Conservation (phyloP, 2,113 vertebrate species). For the Vidua chalybeata region DNA sequence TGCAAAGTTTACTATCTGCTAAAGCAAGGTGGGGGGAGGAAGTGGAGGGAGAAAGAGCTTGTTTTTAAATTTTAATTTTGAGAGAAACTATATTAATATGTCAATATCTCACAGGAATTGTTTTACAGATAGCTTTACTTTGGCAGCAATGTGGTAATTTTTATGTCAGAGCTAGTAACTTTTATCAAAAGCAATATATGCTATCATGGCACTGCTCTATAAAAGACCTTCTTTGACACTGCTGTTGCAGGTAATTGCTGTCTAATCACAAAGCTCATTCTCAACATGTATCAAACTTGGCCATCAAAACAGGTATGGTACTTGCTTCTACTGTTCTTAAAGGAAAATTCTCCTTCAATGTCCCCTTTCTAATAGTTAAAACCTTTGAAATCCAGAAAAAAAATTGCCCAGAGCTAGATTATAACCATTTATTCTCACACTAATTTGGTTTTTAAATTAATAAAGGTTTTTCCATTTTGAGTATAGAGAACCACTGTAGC, state of each 20-base stretch:
- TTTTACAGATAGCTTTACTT: neutral
- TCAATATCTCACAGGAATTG: neutral
- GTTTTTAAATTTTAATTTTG: neutral
- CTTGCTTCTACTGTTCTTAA: neutral
- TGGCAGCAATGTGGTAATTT: neutral
- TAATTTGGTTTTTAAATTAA: neutral
- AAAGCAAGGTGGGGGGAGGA: neutral
- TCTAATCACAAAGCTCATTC: neutral
- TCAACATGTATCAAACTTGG: neutral
- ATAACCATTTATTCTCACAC: neutral
- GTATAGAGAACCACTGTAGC: neutral
- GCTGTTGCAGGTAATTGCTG: neutral
- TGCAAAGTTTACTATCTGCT: conserved; percentile 11
- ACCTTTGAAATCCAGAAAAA: neutral
- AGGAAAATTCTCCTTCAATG: neutral
- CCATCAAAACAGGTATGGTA: neutral
- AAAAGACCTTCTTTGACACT: neutral
- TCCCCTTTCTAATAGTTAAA: neutral
- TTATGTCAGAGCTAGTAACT: neutral
- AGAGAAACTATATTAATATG: neutral
- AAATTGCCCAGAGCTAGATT: neutral
- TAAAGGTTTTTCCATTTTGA: neutral
- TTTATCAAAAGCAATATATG: neutral
- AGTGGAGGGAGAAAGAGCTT: neutral
- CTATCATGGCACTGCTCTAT: neutral